These are phyloP conservation scores for Caenorhabditis tropicalis DNA, from an alignment of 1,140 invertebrate genomes.

Conservation along the genomic window DNA sequence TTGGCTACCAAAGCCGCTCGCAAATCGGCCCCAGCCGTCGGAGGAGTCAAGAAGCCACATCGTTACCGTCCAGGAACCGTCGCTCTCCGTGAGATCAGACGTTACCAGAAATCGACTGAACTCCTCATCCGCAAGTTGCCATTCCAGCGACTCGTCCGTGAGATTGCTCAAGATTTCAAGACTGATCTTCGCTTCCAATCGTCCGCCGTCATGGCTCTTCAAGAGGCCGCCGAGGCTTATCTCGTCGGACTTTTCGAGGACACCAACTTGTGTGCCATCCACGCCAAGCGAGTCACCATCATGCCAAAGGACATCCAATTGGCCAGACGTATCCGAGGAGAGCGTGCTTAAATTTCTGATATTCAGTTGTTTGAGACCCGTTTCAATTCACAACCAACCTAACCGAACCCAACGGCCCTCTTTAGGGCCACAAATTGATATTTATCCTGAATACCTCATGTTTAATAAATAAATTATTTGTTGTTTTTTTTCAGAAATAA, in stretches of 20 bases:
- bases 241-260: constrained; percentile 87
- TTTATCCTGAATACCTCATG: neutral
- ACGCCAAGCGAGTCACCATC: constrained; percentile 90
- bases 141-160: constrained; percentile 75
- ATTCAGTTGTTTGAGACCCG: neutral
- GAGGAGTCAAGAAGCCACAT: constrained; percentile 82
- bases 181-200: constrained; percentile 83
- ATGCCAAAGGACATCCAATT: constrained; percentile 94
- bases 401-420: constrained; percentile 61
- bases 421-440: constrained; percentile 62
- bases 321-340: constrained; percentile 78
- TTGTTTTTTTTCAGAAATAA: too few relatives aligned
- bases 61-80: constrained; percentile 72
- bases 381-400: neutral
- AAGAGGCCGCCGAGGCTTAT: constrained; percentile 87
- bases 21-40: too few relatives aligned
- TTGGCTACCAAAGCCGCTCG: too few relatives aligned
- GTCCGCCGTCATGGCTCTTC: constrained; percentile 81
- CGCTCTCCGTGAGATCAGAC: constrained; percentile 65
- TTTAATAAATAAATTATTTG: neutral
- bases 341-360: constrained; percentile 74
- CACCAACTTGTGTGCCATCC: constrained; percentile 90
- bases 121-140: constrained; percentile 77
- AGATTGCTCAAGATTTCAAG: constrained; percentile 83
- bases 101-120: constrained; percentile 79